phyloP scores from a whole-genome alignment of 2,113 vertebrate genomes.

The Plestiodon gilberti region DNA sequence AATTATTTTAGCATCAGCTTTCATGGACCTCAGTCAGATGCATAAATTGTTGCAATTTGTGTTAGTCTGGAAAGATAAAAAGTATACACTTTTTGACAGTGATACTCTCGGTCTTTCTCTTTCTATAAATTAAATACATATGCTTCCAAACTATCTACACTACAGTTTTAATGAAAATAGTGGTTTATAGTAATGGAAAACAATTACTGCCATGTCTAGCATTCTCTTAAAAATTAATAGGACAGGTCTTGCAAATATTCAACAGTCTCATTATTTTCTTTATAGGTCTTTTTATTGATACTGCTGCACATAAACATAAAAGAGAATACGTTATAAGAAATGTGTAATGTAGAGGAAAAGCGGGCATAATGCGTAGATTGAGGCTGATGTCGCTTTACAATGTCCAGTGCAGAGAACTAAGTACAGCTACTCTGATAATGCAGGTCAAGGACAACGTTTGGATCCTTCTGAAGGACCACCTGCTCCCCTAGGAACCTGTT shows the following conservation, averaged over 20 bases:
- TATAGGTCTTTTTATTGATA: slow-evolving; percentile 63
- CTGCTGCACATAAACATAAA: slow-evolving; percentile 57
- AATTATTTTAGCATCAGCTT: too few relatives aligned
- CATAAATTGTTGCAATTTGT: too few relatives aligned
- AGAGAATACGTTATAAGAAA: slow-evolving; percentile 36
- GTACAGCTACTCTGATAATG: background rate
- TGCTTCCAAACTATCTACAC: slow-evolving; percentile 70
- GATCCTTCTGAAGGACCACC: background rate
- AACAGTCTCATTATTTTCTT: slow-evolving; percentile 67
- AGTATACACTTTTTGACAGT: background rate
- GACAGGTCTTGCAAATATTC: slow-evolving; percentile 50
- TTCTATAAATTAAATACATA: slow-evolving; percentile 62
- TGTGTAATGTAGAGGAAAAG: slow-evolving; percentile 38
- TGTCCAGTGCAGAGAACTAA: background rate
- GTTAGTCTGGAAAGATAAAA: background rate
- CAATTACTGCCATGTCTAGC: slow-evolving; percentile 47
- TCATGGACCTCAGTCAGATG: too few relatives aligned
- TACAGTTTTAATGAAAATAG: slow-evolving; percentile 71
- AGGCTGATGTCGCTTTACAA: slow-evolving; percentile 46
- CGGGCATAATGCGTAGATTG: slow-evolving; percentile 46
- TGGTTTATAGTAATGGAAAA: slow-evolving; percentile 60
- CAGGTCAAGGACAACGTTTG: background rate
- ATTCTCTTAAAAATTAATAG: slow-evolving; percentile 61
- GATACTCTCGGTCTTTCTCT: background rate
- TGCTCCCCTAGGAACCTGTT: background rate